Conservation (phyloP, 2,113 vertebrate genomes). For the Prolemur simus region DNA sequence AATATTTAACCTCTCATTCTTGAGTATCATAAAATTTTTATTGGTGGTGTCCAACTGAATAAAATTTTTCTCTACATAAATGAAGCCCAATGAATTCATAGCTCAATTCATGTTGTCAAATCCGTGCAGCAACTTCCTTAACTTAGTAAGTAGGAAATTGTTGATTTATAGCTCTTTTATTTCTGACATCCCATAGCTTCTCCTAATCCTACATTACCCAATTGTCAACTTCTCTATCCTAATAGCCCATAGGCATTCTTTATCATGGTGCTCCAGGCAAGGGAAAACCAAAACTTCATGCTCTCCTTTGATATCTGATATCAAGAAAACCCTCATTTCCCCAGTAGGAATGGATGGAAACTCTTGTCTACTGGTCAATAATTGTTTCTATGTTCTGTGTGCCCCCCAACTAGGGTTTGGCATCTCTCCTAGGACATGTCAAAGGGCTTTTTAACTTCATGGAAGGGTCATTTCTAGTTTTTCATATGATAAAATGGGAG, state of each 20-base stretch:
- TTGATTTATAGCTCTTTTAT: neutral
- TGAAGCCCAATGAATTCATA: neutral
- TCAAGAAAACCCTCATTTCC: constrained; percentile 72
- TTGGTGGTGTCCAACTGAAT: neutral
- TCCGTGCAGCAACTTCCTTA: constrained; percentile 5
- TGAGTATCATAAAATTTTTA: neutral
- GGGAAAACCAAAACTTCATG: constrained; percentile 75
- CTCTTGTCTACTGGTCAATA: constrained; percentile 71
- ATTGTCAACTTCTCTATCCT: constrained; percentile 53
- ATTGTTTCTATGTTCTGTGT: constrained; percentile 71
- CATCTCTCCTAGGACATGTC: constrained; percentile 44
- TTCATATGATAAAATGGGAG: constrained; percentile 29
- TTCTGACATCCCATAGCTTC: constrained; percentile 72
- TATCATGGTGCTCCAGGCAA: constrained; percentile 72
- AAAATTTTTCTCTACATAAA: constrained; percentile 24
- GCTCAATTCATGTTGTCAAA: neutral
- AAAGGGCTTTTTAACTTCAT: constrained; percentile 56
- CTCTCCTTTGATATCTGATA: constrained; percentile 74
- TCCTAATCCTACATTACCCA: constrained; percentile 64
- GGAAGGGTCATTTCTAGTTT: constrained; percentile 55
- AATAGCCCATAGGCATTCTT: constrained; percentile 73
- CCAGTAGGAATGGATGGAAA: constrained; percentile 74
- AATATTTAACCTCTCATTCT: neutral
- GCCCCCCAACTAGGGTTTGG: constrained; percentile 63
- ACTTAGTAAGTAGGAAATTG: constrained; percentile 21